Conservation (phyloP, 1,140 invertebrate genomes). For the Apis dorsata region DNA sequence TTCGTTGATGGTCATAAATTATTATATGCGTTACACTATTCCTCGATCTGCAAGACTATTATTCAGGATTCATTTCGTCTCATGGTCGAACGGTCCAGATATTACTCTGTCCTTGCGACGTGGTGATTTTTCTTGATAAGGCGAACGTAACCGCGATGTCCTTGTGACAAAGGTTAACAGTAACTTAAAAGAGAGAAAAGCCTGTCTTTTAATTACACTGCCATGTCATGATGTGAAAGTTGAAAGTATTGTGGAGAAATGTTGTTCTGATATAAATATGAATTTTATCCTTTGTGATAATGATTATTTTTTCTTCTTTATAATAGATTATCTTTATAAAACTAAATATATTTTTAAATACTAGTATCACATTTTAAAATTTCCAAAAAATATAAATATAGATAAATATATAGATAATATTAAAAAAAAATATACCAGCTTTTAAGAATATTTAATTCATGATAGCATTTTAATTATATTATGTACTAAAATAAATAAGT, state of each 20-base stretch:
- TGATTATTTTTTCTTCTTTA: too few relatives aligned
- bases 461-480: too few relatives aligned
- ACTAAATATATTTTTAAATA: too few relatives aligned
- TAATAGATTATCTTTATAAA: not conserved
- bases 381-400: too few relatives aligned
- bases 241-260: constrained; percentile 10
- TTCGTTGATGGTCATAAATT: constrained; percentile 49
- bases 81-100: constrained; percentile 47
- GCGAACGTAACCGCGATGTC: constrained; percentile 29
- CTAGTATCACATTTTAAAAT: too few relatives aligned
- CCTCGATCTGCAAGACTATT: constrained; percentile 40
- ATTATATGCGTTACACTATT: constrained; percentile 29
- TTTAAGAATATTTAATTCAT: too few relatives aligned
- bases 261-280: not conserved
- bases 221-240: not conserved
- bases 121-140: constrained; percentile 42
- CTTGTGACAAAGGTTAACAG: constrained; percentile 27
- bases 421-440: too few relatives aligned
- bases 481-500: too few relatives aligned
- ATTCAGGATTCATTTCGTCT: constrained; percentile 53
- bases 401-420: too few relatives aligned
- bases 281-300: not conserved
- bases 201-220: constrained; percentile 19
- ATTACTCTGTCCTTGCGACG: constrained; percentile 41
- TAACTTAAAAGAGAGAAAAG: not conserved